Percentiles rank a stretch among this genome's conserved stretches.
Conservation (phyloP, 2,888 invertebrate genomes). For the Chalcosyrphus nemorum region DNA sequence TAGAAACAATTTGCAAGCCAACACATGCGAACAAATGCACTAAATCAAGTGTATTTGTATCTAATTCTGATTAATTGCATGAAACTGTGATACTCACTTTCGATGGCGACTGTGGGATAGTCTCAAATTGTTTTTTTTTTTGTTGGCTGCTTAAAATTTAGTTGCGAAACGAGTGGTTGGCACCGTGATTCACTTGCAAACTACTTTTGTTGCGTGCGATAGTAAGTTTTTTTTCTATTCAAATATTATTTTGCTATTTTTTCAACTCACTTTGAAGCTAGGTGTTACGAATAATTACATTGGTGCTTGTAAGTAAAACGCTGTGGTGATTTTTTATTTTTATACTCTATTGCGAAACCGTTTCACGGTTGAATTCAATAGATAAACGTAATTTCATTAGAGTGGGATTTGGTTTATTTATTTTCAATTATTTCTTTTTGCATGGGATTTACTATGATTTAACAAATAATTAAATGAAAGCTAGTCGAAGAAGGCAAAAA, state of each 20-base stretch:
- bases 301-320: conserved; percentile 9
- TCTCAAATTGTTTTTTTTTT: neutral
- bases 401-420: conserved; percentile 13
- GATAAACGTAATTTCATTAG: conserved; percentile 32
- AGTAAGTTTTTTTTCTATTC: neutral
- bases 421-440: conserved; percentile 2
- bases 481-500: neutral
- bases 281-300: conserved; percentile 16
- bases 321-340: conserved; percentile 2
- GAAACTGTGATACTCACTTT: conserved; percentile 32
- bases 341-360: conserved; percentile 27
- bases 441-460: neutral
- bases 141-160: conserved; percentile 13
- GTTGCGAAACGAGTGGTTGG: conserved; percentile 33
- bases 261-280: neutral
- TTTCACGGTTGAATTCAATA: conserved; percentile 48
- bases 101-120: neutral
- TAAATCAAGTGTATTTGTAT: conserved; percentile 5
- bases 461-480: conserved; percentile 21
- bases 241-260: conserved; percentile 8
- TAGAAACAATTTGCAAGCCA: neutral
- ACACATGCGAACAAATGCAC: neutral
- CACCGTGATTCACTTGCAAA: conserved; percentile 33
- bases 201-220: conserved; percentile 27
- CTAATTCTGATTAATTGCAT: neutral